phyloP scores from a whole-genome alignment of 2,113 vertebrate genomes.

The Podiceps cristatus region DNA sequence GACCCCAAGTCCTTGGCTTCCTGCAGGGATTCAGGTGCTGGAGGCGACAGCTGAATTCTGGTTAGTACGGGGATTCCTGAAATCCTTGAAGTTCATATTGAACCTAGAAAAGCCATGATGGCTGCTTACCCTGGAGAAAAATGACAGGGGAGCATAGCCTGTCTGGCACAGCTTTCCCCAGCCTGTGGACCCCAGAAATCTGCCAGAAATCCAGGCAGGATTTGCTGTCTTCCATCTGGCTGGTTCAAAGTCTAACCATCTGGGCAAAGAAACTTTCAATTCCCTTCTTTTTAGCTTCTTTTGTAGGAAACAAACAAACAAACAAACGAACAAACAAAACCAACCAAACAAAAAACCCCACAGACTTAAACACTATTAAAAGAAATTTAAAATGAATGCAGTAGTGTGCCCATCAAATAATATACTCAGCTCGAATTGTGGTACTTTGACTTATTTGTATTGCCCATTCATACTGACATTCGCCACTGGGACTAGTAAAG shows the following conservation, averaged over 20 bases:
- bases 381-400: not conserved
- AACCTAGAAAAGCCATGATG: not conserved
- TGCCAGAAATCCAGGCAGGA: slow-evolving; percentile 21
- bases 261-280: not conserved
- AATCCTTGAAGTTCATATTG: not conserved
- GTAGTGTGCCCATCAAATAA: not conserved
- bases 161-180: not conserved
- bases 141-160: not conserved
- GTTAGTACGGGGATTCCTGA: not conserved
- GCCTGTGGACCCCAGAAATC: not conserved
- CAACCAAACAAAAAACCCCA: no score
- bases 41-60: not conserved
- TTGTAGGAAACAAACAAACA: not conserved
- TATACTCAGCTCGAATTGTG: not conserved
- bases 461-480: not conserved
- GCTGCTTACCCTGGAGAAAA: not conserved
- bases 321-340: no score
- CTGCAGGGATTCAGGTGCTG: not conserved
- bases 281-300: not conserved
- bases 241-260: slow-evolving; percentile 20
- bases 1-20: not conserved
- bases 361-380: not conserved
- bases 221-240: slow-evolving; percentile 29
- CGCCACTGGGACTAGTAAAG: not conserved
- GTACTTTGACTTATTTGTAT: not conserved